Evolutionary conservation across 53 echinoderm and acorn worm genomes (phyloP).

Genomic region (Antedon mediterranea): DNA sequence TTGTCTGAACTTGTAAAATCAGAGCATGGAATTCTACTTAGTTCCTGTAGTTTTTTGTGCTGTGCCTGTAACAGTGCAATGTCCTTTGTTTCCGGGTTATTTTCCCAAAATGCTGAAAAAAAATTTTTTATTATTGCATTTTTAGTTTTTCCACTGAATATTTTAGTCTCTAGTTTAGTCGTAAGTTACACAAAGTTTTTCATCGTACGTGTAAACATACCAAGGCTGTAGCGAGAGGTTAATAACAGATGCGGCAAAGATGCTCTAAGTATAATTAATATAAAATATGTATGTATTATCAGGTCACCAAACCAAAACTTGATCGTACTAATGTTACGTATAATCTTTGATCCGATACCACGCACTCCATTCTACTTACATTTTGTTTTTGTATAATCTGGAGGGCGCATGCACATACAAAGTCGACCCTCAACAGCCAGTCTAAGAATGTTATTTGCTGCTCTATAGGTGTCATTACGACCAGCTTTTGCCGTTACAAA

Average conservation of each 20-base stretch:
- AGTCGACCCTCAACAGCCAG: conserved; percentile 90
- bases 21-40: conserved; percentile 20
- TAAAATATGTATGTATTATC: no score
- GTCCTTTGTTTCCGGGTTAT: conserved; percentile 65
- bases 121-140: no score
- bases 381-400: conserved; percentile 61
- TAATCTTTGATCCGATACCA: background rate
- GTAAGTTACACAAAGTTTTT: no score
- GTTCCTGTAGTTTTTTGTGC: conserved; percentile 31
- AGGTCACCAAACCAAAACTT: background rate
- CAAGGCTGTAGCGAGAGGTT: no score
- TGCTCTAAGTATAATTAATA: no score
- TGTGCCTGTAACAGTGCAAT: conserved; percentile 67
- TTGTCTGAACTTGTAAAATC: conserved; percentile 44
- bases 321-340: background rate
- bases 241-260: no score
- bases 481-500: conserved; percentile 93
- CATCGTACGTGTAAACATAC: background rate
- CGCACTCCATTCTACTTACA: conserved; percentile 27
- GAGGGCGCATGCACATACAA: conserved; percentile 87
- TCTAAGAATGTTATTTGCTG: conserved; percentile 76
- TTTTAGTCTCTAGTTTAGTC: no score
- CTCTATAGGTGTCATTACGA: conserved; percentile 73
- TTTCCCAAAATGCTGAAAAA: conserved; percentile 66
- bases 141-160: no score